phyloP scores from a whole-genome alignment of 1,140 invertebrate genomes.

The Epicauta chinensis region DNA sequence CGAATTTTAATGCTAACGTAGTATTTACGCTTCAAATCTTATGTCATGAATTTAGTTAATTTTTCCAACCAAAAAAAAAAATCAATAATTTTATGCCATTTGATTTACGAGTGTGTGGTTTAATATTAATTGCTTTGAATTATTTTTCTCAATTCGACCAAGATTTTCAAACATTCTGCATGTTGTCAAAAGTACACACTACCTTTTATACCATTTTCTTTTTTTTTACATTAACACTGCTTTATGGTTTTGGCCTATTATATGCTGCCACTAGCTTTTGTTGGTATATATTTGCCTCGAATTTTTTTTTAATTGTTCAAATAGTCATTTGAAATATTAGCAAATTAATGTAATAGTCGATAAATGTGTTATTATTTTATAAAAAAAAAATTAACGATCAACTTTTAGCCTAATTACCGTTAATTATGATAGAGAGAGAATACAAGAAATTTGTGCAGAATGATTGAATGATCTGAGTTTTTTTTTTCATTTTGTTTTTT shows the following conservation, averaged over 20 bases:
- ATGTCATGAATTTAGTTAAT: not conserved
- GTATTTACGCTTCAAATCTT: constrained; percentile 22
- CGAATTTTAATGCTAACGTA: constrained; percentile 23
- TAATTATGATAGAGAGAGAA: no score
- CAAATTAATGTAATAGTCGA: not conserved
- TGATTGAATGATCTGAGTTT: constrained; percentile 33
- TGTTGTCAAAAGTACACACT: constrained; percentile 42
- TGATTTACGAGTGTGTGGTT: no score
- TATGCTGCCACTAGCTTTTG: constrained; percentile 30
- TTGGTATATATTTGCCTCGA: constrained; percentile 17
- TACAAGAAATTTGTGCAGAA: constrained; percentile 28
- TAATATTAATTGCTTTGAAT: not conserved
- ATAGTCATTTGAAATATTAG: constrained; percentile 11
- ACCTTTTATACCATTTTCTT: constrained; percentile 19
- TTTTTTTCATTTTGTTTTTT: no score
- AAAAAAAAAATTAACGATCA: no score
- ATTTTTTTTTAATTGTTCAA: constrained; percentile 6
- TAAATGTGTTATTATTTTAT: no score
- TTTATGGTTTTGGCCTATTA: constrained; percentile 36
- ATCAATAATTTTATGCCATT: not conserved
- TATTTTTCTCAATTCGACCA: constrained; percentile 1
- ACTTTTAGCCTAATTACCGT: no score
- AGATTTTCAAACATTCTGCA: constrained; percentile 56
- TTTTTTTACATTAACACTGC: constrained; percentile 34
- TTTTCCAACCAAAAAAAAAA: not conserved